A percentile compares a stretch with the other conserved stretches of the same genome.
Conservation (phyloP, 2,888 invertebrate genomes). For the Drosophila colorata region DNA sequence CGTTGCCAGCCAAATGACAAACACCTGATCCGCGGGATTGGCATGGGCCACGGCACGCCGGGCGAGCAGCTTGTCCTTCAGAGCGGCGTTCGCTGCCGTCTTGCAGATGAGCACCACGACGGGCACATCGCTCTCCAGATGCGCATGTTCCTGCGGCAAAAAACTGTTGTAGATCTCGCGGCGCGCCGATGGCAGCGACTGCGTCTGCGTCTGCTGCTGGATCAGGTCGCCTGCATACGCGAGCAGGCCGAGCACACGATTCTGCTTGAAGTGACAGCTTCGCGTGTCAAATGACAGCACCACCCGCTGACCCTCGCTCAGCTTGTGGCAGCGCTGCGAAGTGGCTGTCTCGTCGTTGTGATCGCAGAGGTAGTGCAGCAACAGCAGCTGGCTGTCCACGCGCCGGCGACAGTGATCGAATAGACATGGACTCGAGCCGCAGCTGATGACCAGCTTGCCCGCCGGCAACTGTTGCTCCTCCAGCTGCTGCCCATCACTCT, state of each 20-base stretch:
- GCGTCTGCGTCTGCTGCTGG: conserved; percentile 1
- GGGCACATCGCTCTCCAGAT: conserved; percentile 40
- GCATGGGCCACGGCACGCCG: not conserved
- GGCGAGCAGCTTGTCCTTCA: not conserved
- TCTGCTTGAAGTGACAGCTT: conserved; percentile 31
- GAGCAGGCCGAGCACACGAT: conserved; percentile 59
- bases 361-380: conserved; percentile 59
- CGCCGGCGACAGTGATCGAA: conserved; percentile 43
- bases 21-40: conserved; percentile 26
- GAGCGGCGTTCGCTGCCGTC: conserved; percentile 9
- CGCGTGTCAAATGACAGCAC: conserved; percentile 44
- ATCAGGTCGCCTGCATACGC: conserved; percentile 31
- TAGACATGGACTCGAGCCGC: conserved; percentile 35
- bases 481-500: not conserved
- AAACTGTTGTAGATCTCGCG: conserved; percentile 27
- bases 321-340: conserved; percentile 17
- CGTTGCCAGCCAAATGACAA: conserved; percentile 65
- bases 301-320: conserved; percentile 30
- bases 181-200: not conserved
- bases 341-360: conserved; percentile 34
- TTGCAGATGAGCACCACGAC: conserved; percentile 62
- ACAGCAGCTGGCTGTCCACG: conserved; percentile 56
- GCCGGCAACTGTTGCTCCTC: not conserved
- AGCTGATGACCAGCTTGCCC: conserved; percentile 30
- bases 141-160: conserved; percentile 6